These are phyloP conservation scores for Harmothoe impar DNA, from an alignment of 2,888 invertebrate genomes.

Conservation along the genomic window DNA sequence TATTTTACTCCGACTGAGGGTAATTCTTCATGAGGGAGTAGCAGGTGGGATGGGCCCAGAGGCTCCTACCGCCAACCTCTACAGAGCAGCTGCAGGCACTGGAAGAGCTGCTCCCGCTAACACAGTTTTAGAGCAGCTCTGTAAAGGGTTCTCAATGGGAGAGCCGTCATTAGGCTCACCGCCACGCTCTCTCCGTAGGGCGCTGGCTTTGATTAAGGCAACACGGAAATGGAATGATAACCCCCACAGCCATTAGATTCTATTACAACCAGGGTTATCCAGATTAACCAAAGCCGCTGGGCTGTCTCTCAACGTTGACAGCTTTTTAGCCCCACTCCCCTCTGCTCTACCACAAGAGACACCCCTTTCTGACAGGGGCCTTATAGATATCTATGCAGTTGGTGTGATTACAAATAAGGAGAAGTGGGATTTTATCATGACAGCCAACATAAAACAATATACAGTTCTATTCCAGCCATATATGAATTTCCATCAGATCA, in stretches of 20 bases:
- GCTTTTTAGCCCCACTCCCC: neutral
- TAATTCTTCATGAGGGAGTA: slow-evolving; percentile 44
- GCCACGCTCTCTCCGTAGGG: neutral
- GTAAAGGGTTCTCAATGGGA: neutral
- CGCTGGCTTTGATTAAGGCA: slow-evolving; percentile 24
- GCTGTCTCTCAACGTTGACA: slow-evolving; percentile 14
- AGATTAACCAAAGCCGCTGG: neutral
- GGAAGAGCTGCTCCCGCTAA: slow-evolving; percentile 18
- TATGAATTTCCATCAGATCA: too few species aligned
- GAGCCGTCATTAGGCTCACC: neutral
- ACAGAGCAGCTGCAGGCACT: slow-evolving; percentile 25
- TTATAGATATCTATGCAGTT: neutral
- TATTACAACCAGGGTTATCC: neutral
- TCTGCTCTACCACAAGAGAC: neutral
- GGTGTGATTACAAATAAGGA: neutral
- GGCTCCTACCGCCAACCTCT: slow-evolving; percentile 7
- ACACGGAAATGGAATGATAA: slow-evolving; percentile 42
- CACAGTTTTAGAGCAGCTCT: slow-evolving; percentile 29
- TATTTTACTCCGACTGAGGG: slow-evolving; percentile 27
- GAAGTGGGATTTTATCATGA: slow-evolving; percentile 8
- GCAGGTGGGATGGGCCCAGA: slow-evolving; percentile 38
- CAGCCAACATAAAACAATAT: neutral
- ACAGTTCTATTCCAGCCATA: neutral
- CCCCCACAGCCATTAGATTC: slow-evolving; percentile 34
- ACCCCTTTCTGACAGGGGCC: neutral